Percentiles rank a stretch among this genome's conserved stretches.
Evolutionary conservation across 64 coral and sea anemone species (phyloP).

Genomic region (Catalaphyllia jardinei): DNA sequence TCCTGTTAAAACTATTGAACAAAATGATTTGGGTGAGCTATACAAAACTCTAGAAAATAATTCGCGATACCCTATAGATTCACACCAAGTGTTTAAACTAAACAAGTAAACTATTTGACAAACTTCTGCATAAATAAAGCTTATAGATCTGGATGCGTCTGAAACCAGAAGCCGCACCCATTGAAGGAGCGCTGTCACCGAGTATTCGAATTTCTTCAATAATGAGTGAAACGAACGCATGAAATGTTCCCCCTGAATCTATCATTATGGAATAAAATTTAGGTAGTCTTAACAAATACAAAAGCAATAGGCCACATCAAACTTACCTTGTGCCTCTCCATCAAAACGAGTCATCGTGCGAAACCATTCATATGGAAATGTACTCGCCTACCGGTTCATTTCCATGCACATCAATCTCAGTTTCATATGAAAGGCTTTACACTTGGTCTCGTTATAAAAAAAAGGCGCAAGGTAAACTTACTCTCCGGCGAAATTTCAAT

Average conservation of each 20-base stretch:
- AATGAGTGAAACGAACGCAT: neutral
- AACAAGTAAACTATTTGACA: slow-evolving; percentile 21
- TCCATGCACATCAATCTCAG: too few species aligned
- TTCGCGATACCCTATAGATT: neutral
- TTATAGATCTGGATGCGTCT: neutral
- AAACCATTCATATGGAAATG: too few species aligned
- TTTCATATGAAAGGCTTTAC: too few species aligned
- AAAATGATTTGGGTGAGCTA: neutral
- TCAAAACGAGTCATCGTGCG: too few species aligned
- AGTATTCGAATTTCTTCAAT: neutral
- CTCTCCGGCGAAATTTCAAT: too few species aligned
- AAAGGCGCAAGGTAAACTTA: too few species aligned
- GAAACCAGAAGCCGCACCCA: neutral
- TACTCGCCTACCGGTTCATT: too few species aligned
- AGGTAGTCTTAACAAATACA: too few species aligned
- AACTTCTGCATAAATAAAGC: slow-evolving; percentile 23
- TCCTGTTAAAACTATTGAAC: neutral
- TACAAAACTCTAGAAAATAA: slow-evolving; percentile 5
- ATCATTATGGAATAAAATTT: too few species aligned
- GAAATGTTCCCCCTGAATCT: neutral
- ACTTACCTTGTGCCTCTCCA: too few species aligned
- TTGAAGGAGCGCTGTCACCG: neutral
- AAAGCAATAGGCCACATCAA: too few species aligned
- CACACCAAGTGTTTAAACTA: neutral
- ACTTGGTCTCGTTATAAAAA: too few species aligned